Conservation (phyloP, 2,888 invertebrate genomes). For the Blastobasis lacticolella region DNA sequence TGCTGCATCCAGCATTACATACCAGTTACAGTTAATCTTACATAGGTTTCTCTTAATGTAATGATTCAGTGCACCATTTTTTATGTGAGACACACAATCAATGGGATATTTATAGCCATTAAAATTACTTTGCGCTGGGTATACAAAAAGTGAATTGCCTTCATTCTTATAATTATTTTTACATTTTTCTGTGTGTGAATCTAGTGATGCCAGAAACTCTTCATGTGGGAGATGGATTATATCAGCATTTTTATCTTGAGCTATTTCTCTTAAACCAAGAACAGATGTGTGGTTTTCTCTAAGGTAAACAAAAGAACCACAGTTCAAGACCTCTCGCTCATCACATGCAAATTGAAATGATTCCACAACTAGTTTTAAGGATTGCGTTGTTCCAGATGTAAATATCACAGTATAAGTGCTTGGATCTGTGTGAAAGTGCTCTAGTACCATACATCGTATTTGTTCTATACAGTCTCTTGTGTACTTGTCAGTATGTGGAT, state of each 20-base stretch:
- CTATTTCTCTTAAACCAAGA: slow-evolving; percentile 90
- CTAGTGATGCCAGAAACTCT: slow-evolving; percentile 63
- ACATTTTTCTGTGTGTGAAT: slow-evolving; percentile 11
- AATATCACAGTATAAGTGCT: slow-evolving; percentile 92
- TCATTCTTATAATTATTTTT: slow-evolving; percentile 27
- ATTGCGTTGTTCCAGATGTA: slow-evolving; percentile 94
- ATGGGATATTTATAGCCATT: slow-evolving; percentile 93
- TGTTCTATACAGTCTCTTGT: slow-evolving; percentile 91
- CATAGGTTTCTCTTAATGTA: slow-evolving; percentile 46
- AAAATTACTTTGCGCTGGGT: slow-evolving; percentile 96
- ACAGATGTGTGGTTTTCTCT: slow-evolving; percentile 97
- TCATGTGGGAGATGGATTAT: slow-evolving; percentile 74
- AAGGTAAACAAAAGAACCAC: slow-evolving; percentile 84
- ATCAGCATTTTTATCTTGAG: slow-evolving; percentile 68
- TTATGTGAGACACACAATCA: slow-evolving; percentile 77
- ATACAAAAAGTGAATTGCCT: slow-evolving; percentile 79
- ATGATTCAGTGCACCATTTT: slow-evolving; percentile 72
- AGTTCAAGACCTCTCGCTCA: slow-evolving; percentile 26
- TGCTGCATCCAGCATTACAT: slow-evolving; percentile 90
- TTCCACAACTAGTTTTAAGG: slow-evolving; percentile 89
- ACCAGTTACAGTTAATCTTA: slow-evolving; percentile 74
- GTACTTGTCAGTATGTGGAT: slow-evolving; percentile 91
- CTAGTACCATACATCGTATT: slow-evolving; percentile 86
- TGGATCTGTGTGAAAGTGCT: slow-evolving; percentile 86
- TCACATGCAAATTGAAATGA: slow-evolving; percentile 77